phyloP scores from a whole-genome alignment of 2,888 invertebrate genomes.

The Caenorhabditis imperialis region DNA sequence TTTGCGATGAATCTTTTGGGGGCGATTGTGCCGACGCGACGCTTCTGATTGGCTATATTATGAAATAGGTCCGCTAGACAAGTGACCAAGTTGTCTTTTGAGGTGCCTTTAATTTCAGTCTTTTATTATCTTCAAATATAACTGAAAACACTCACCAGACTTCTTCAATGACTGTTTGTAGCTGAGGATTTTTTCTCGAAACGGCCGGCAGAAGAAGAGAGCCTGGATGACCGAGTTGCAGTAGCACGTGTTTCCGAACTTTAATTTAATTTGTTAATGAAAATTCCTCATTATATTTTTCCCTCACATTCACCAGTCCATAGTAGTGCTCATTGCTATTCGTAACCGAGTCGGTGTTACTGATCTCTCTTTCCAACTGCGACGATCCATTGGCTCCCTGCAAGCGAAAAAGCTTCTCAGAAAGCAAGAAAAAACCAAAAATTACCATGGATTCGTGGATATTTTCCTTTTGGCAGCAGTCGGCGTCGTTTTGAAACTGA shows the following conservation, averaged over 20 bases:
- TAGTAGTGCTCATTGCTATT: slow-evolving; percentile 98
- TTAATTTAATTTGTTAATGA: slow-evolving; percentile 71
- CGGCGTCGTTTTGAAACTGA: not conserved
- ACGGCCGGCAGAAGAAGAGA: slow-evolving; percentile 98
- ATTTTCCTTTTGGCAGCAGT: too few relatives aligned
- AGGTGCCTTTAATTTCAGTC: slow-evolving; percentile 62
- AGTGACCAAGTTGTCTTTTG: slow-evolving; percentile 94
- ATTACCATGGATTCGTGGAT: slow-evolving; percentile 4
- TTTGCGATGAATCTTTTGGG: slow-evolving; percentile 99
- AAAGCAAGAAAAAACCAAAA: too few relatives aligned
- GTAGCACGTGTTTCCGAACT: slow-evolving; percentile 99
- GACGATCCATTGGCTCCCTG: slow-evolving; percentile 99
- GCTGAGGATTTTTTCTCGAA: slow-evolving; percentile 96
- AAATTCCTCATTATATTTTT: too few relatives aligned
- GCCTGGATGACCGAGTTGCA: slow-evolving; percentile 99
- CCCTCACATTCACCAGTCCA: slow-evolving; percentile 96
- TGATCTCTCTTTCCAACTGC: slow-evolving; percentile 97
- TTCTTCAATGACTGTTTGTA: slow-evolving; percentile 85
- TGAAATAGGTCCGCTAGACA: slow-evolving; percentile 98
- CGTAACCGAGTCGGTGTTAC: slow-evolving; percentile 93
- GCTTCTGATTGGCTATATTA: slow-evolving; percentile 99
- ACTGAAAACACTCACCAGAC: slow-evolving; percentile 55
- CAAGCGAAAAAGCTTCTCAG: not conserved
- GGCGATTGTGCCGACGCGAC: slow-evolving; percentile 97
- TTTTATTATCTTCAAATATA: not conserved